Evolutionary conservation across 2,113 vertebrate genomes (phyloP), one percentile per base, ranked within the genome.

Genomic region (Pelecanoides urinatrix): DNA sequence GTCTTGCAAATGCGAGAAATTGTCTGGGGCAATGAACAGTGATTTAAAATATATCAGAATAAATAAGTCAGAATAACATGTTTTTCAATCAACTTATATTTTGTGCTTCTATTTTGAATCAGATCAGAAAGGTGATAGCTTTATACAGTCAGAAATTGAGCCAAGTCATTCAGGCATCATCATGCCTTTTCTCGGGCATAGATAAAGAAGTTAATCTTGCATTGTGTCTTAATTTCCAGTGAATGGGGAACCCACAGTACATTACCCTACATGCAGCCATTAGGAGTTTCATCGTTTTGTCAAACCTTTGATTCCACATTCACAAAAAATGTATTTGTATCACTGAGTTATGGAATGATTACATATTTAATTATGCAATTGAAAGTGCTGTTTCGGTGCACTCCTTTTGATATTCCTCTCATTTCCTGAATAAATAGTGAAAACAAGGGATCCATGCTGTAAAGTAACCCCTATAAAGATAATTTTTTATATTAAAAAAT

Each of bases 401-500:
- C 23, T 47, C 14, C 17, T 58, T 86, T 50, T 73, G 55, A 71
- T 83, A 93, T 90, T 63, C 29, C 16, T 82, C 13, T 86, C 10
- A 47, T 67, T 79, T 94, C 74, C 67, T 49, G 56, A 91, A 86
- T 90, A 93, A 76, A 92, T n/a, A 75, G 70, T 52, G 56, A 82
- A 88, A 85, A 58, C 40, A 71, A 95, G 40, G n/a, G 21, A 94
- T 94, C 65, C 36, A 6, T 63, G 92, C 42, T 82, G 16, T 94
- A 96, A 94, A 95, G 90, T 29, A 92, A 45, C 75, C 56, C 94
- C 82, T 97, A 67, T 92, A 94, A 94, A 91, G 94, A 92, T 87
- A 91, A 52, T 26, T 70, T 96, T 96, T 97, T 92, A 12, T 87
- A 81, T 95, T n/a, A 86, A 94, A 96, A 96, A 93, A 84, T 68